Evolutionary conservation across 1,140 invertebrate species (phyloP), one percentile per base, ranked within the genome.

Genomic region (Lepidurus packardi): DNA sequence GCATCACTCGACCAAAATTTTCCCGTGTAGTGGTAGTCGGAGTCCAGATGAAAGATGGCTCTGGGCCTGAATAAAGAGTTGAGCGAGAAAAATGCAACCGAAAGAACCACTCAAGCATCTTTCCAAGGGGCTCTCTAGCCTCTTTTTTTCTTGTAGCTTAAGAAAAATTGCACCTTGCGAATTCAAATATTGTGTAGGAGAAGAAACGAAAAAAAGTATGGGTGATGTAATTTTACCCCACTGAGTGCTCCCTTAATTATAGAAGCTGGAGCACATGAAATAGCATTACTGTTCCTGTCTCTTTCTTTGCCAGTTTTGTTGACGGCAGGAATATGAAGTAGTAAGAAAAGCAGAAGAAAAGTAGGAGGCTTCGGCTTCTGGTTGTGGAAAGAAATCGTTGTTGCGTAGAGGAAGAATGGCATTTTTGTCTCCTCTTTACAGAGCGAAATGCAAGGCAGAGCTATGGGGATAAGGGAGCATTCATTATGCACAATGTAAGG

Each of bases 401-500:
- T 4, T n/a, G 13, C 53, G 21, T 65, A 65, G 21, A 65, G 53
- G 21, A 65, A 65, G 53, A 65, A 65, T 65, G 1, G 10, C 16
- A 21, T 65, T 65, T 65, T 65, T 21, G 16, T 65, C 13, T 65
- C 21, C 9, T 65, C 53, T 65, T 65, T 9, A 34, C 3, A 34
- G 16, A 65, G 53, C 53, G 53, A 21, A 65, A 16, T 13, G 53
- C 21, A 34, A 34, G 34, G 53, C 0, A 65, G 53, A 65, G 21
- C 53, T 65, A 65, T 65, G 53, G 53, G 21, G 21, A n/a, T 21
- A 21, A 21, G 53, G 21, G 16, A 65, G 53, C 53, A 13, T 65
- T 65, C 53, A 65, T 65, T 65, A 65, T 65, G 53, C 53, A 65
- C 21, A 65, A 65, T 16, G 53, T 65, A 65, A 65, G 16, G 53